Conservation (phyloP, 2,113 vertebrate species). For the Telmatochromis sp. region DNA sequence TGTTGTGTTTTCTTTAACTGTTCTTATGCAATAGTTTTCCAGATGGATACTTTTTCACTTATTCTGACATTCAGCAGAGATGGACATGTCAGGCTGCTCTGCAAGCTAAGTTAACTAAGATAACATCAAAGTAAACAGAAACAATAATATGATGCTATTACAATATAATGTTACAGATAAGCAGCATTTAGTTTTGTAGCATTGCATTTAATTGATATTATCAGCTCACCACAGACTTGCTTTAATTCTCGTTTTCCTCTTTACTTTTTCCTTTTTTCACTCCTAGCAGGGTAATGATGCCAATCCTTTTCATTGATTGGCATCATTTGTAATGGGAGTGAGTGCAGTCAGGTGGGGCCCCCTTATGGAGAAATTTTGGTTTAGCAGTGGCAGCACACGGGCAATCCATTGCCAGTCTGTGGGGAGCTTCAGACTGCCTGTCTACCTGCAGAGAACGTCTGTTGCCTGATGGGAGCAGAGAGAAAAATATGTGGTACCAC, state of each 20-base stretch:
- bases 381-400: not conserved
- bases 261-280: not conserved
- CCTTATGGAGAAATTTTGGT: not conserved
- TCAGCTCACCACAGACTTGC: not conserved
- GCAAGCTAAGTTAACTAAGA: not conserved
- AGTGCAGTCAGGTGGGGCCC: not conserved
- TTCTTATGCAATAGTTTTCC: not conserved
- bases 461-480: not conserved
- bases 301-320: not conserved
- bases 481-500: not conserved
- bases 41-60: not conserved
- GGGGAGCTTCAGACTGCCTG: not conserved
- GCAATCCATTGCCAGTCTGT: not conserved
- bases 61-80: not conserved
- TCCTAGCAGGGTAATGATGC: not conserved
- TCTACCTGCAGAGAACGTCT: not conserved
- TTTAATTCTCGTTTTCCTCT: not conserved
- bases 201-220: not conserved
- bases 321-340: not conserved
- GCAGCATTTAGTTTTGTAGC: not conserved
- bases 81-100: not conserved
- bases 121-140: not conserved
- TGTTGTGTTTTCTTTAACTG: accelerated
- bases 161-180: not conserved
- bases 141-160: not conserved